phyloP scores from a whole-genome alignment of 1,140 invertebrate species.

The Eufriesea mexicana region DNA sequence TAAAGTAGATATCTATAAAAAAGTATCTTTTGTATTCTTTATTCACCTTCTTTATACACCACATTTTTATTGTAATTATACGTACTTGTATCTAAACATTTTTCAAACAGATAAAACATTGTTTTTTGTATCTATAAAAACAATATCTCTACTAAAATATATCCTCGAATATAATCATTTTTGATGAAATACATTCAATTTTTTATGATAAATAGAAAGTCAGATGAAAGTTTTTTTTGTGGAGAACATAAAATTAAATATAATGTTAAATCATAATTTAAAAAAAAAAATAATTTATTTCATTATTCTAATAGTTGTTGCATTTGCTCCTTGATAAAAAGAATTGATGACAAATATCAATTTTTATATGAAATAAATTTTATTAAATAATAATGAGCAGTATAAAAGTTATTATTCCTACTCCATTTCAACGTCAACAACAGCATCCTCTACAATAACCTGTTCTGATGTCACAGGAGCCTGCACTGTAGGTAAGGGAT shows the following conservation, averaged over 20 bases:
- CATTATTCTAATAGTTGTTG: too few relatives aligned
- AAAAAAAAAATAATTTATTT: too few relatives aligned
- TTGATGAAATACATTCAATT: too few relatives aligned
- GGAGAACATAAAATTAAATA: too few relatives aligned
- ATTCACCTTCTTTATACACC: neutral
- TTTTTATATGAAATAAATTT: slow-evolving; percentile 29
- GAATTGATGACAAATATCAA: neutral
- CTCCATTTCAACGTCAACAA: slow-evolving; percentile 79
- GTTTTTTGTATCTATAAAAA: too few relatives aligned
- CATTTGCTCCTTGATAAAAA: neutral
- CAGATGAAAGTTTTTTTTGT: too few relatives aligned
- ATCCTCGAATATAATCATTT: too few relatives aligned
- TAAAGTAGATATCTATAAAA: slow-evolving; percentile 82
- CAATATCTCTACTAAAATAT: too few relatives aligned
- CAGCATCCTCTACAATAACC: slow-evolving; percentile 75
- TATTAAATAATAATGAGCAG: slow-evolving; percentile 6
- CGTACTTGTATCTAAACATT: too few relatives aligned
- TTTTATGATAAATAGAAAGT: too few relatives aligned
- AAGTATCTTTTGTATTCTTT: slow-evolving; percentile 30
- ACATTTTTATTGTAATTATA: neutral
- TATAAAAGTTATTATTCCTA: slow-evolving; percentile 35
- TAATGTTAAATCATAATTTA: too few relatives aligned
- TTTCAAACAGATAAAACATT: too few relatives aligned
- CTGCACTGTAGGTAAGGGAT: slow-evolving; percentile 79
- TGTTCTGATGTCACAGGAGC: slow-evolving; percentile 72